Evolutionary conservation across 2,113 vertebrate species (phyloP).

Genomic region (Rhineura floridana): DNA sequence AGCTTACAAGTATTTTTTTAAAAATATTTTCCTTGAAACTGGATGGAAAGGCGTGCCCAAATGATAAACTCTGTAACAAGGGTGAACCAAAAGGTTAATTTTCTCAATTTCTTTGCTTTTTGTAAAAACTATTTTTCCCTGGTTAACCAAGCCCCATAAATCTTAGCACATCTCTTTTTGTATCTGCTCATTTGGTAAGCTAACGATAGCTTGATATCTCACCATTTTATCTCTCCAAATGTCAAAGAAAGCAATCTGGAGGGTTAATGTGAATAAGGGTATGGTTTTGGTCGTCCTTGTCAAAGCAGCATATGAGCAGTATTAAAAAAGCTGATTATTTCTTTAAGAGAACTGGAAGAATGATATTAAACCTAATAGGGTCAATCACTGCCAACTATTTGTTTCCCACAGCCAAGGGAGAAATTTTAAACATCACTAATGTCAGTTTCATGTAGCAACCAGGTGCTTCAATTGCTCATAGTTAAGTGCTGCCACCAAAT

Average conservation of each 20-base stretch:
- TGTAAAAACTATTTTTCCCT: conserved; percentile 11
- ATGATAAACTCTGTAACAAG: conserved; percentile 2
- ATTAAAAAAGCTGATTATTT: neutral
- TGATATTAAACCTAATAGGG: neutral
- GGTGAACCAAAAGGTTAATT: conserved; percentile 30
- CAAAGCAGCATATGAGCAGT: neutral
- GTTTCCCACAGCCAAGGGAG: neutral
- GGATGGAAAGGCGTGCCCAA: neutral
- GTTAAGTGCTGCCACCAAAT: neutral
- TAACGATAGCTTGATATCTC: conserved; percentile 3
- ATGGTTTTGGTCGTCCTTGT: neutral
- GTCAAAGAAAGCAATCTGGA: neutral
- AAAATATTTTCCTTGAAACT: neutral
- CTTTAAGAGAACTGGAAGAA: neutral
- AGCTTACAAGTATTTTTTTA: neutral
- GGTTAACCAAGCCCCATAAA: conserved; percentile 15
- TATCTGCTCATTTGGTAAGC: conserved; percentile 14
- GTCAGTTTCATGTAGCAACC: neutral
- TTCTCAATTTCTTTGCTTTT: conserved; percentile 32
- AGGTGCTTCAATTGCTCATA: neutral
- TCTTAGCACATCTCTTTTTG: neutral
- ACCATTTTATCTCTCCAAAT: conserved; percentile 5
- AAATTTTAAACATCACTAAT: neutral
- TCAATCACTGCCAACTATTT: neutral
- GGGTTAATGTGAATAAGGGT: conserved; percentile 14